phyloP scores from a whole-genome alignment of 2,113 vertebrate genomes.

The Mugil cephalus region DNA sequence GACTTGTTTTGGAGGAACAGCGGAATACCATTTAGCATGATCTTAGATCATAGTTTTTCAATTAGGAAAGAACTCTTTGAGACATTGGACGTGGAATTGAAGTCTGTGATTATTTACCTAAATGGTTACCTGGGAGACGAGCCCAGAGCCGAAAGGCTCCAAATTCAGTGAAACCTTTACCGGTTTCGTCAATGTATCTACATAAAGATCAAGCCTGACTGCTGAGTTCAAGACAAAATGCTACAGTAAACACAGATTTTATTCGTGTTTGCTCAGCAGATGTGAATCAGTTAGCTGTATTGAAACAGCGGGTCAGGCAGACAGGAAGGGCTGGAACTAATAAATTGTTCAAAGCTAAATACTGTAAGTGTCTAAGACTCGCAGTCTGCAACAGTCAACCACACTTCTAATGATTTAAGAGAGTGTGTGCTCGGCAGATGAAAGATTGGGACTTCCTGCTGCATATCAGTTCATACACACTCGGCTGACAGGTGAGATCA shows the following conservation, averaged over 20 bases:
- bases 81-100: constrained; percentile 38
- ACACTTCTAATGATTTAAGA: constrained; percentile 25
- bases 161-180: constrained; percentile 48
- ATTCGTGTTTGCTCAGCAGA: constrained; percentile 45
- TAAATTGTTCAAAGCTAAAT: constrained; percentile 51
- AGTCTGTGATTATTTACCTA: constrained; percentile 65
- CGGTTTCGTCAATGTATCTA: constrained; percentile 47
- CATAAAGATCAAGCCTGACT: constrained; percentile 35
- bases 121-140: constrained; percentile 50
- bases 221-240: constrained; percentile 51
- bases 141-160: constrained; percentile 22
- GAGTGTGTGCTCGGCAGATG: constrained; percentile 42
- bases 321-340: constrained; percentile 57
- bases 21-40: constrained; percentile 50
- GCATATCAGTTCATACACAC: constrained; percentile 35
- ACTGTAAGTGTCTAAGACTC: constrained; percentile 24
- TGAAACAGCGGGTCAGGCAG: constrained; percentile 37
- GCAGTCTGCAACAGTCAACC: constrained; percentile 17
- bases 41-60: constrained; percentile 54
- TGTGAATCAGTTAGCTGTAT: constrained; percentile 47
- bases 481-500: constrained; percentile 37
- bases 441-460: constrained; percentile 44
- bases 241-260: constrained; percentile 47
- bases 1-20: constrained; percentile 64
- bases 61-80: constrained; percentile 46